Conservation (phyloP, 2,797 vertebrate species). For the Tragopan temminckii region DNA sequence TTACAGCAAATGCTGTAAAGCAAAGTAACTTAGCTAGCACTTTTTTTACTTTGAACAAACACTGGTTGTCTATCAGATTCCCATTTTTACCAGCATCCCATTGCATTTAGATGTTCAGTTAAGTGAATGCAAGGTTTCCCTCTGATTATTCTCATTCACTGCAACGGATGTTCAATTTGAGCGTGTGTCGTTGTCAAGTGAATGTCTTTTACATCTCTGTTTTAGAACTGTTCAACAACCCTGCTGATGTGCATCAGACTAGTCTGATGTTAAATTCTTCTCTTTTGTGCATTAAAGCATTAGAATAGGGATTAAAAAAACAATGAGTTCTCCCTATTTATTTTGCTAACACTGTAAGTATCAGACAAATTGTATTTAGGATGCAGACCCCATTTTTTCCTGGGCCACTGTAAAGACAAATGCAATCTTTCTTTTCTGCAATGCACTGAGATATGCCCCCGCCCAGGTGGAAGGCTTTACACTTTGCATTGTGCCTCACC, state of each 20-base stretch:
- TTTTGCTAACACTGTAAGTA: neutral
- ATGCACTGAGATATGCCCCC: neutral
- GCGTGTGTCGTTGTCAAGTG: fast-evolving
- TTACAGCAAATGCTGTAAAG: neutral
- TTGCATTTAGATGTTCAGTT: fast-evolving
- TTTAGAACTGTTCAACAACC: neutral
- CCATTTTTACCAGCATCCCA: neutral
- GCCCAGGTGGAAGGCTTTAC: neutral
- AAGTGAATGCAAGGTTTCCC: neutral
- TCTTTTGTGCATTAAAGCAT: neutral
- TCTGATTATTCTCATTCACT: neutral
- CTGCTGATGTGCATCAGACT: neutral
- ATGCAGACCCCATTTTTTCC: fast-evolving
- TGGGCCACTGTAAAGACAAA: neutral
- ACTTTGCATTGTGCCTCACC: neutral
- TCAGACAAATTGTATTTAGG: neutral
- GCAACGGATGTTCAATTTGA: neutral
- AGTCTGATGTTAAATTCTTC: neutral
- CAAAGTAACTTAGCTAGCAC: neutral
- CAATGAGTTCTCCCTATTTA: neutral
- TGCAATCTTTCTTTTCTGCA: neutral
- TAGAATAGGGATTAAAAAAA: neutral
- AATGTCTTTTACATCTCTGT: fast-evolving
- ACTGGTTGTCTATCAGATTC: neutral
- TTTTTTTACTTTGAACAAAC: neutral